phyloP scores from a whole-genome alignment of 1,140 invertebrate genomes.

The Phymastichus coffea region DNA sequence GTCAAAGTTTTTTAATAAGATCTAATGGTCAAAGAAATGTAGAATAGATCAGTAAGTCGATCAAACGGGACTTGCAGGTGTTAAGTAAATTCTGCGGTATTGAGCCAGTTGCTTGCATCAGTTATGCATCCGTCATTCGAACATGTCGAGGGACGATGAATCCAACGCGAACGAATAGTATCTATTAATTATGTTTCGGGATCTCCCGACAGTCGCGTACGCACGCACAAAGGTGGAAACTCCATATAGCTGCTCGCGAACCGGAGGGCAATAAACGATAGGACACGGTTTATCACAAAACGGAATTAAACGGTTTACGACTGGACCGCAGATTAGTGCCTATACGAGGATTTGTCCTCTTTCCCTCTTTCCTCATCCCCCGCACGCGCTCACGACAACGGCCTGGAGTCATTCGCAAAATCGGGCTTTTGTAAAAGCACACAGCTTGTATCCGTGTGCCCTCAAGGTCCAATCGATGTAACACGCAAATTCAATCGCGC shows the following conservation, averaged over 20 bases:
- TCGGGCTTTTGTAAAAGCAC: conserved; percentile 15
- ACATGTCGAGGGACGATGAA: conserved; percentile 37
- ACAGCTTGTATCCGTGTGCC: not conserved
- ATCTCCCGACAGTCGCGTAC: conserved; percentile 33
- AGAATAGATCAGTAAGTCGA: too few species aligned
- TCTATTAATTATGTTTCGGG: conserved; percentile 53
- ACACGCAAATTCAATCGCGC: conserved; percentile 10
- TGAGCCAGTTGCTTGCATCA: conserved; percentile 27
- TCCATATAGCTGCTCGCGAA: conserved; percentile 16
- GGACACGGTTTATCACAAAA: conserved; percentile 55
- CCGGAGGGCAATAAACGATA: conserved; percentile 42
- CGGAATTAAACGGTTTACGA: conserved; percentile 58
- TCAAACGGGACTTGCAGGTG: too few species aligned
- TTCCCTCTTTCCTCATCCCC: not conserved
- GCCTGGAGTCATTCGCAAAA: not conserved
- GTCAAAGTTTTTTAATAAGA: too few species aligned
- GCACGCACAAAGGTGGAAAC: conserved; percentile 29
- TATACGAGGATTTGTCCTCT: conserved; percentile 23
- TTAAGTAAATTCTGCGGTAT: too few species aligned
- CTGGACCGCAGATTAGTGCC: conserved; percentile 56
- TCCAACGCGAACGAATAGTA: conserved; percentile 48
- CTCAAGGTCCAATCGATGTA: not conserved
- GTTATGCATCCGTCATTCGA: conserved; percentile 22
- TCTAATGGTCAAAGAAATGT: too few species aligned
- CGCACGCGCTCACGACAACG: not conserved